These are phyloP conservation scores for Pseudomyrmex flavicornis DNA, from an alignment of 1,140 invertebrate genomes.

Conservation along the genomic window DNA sequence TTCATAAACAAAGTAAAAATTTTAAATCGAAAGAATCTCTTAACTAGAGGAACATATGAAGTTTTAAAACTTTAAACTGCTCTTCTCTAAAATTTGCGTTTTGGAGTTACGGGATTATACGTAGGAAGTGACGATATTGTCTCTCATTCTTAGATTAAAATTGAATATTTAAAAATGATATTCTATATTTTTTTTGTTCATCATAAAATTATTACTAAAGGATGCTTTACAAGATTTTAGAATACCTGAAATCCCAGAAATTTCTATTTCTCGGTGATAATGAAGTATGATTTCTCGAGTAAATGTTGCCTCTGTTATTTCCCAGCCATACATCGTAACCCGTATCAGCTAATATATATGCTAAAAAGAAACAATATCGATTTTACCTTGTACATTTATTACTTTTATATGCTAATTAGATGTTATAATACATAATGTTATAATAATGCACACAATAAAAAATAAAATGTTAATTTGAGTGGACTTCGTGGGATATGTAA, in stretches of 20 bases:
- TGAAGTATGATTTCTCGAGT: conserved; percentile 82
- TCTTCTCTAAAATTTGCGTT: no score
- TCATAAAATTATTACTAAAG: neutral
- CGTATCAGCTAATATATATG: conserved; percentile 85
- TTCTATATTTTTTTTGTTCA: conserved; percentile 53
- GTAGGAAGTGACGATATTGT: no score
- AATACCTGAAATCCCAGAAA: conserved; percentile 78
- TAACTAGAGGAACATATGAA: no score
- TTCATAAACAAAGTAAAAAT: no score
- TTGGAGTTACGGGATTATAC: no score
- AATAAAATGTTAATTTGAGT: neutral
- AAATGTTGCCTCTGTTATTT: conserved; percentile 90
- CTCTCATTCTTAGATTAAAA: conserved; percentile 76
- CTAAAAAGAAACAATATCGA: conserved; percentile 68
- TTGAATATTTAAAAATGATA: conserved; percentile 84
- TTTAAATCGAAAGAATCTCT: no score
- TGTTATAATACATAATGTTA: no score
- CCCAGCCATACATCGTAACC: conserved; percentile 92
- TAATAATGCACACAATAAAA: no score
- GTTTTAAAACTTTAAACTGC: no score
- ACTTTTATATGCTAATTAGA: neutral
- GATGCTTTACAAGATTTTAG: neutral
- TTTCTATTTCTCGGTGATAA: conserved; percentile 33
- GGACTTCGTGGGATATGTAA: no score
- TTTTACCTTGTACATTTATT: conserved; percentile 67